Percentiles rank a stretch among this genome's conserved stretches.
Evolutionary conservation across 1,140 invertebrate genomes (phyloP).

Genomic region (Meloidogyne hapla): DNA sequence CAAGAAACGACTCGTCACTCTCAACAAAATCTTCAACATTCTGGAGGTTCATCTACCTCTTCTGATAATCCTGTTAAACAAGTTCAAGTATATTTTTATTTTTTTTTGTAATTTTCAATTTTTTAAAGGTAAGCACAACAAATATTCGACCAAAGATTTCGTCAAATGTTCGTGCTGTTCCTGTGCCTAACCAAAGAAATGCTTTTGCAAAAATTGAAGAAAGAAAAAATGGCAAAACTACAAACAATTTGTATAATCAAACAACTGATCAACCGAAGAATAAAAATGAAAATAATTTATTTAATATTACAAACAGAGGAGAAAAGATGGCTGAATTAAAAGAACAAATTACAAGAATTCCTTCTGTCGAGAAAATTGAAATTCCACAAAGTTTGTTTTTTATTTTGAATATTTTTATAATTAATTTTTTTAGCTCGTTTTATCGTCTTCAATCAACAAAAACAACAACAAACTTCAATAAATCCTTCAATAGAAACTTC

Average conservation of each 20-base stretch:
- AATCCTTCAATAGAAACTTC: background rate
- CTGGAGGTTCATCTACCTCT: constrained; percentile 36
- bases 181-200: constrained; percentile 60
- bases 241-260: background rate
- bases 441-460: constrained; percentile 41
- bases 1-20: constrained; percentile 28
- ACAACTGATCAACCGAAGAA: constrained; percentile 3
- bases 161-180: constrained; percentile 52
- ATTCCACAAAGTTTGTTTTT: constrained; percentile 44
- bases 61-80: constrained; percentile 56
- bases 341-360: constrained; percentile 25
- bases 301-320: background rate
- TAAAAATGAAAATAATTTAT: background rate
- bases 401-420: constrained; percentile 28
- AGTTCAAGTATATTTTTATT: constrained; percentile 53
- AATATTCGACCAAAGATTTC: constrained; percentile 13
- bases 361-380: constrained; percentile 50
- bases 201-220: constrained; percentile 60
- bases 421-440: constrained; percentile 44
- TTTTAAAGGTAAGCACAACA: constrained; percentile 31
- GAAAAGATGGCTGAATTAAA: constrained; percentile 24
- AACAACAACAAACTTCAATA: background rate
- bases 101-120: background rate
- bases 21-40: constrained; percentile 42
- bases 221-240: constrained; percentile 28